Conservation (phyloP, 2,113 vertebrate genomes). For the Heptranchias perlo region DNA sequence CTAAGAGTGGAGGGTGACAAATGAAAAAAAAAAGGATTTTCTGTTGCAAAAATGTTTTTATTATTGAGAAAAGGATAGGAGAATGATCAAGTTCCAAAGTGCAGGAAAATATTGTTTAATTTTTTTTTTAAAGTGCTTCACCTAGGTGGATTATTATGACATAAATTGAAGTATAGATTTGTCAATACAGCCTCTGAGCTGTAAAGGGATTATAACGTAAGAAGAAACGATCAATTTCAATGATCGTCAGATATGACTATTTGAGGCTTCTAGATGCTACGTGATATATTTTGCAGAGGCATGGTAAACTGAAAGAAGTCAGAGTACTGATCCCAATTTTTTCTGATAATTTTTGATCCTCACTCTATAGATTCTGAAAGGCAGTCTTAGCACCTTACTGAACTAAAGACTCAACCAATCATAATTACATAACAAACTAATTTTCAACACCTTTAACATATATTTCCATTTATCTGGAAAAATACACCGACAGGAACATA, state of each 20-base stretch:
- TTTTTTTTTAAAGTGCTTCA: no score
- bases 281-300: no score
- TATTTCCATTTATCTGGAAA: neutral
- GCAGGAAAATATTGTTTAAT: neutral
- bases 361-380: neutral
- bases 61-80: neutral
- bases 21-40: neutral
- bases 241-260: neutral
- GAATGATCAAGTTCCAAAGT: neutral
- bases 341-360: neutral
- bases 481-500: neutral
- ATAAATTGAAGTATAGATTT: neutral
- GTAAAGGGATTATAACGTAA: neutral
- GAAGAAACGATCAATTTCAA: neutral
- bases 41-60: neutral
- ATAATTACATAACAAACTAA: neutral
- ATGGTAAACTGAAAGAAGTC: neutral
- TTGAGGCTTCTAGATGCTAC: neutral
- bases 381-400: neutral
- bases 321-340: neutral
- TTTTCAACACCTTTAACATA: neutral
- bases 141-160: neutral
- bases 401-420: neutral
- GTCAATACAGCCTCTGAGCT: neutral
- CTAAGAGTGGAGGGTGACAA: no score